A percentile compares a stretch with the other conserved stretches of the same genome.
These are phyloP conservation scores for Drosophila quadrilineata DNA, from an alignment of 1,140 invertebrate genomes.

Conservation along the genomic window DNA sequence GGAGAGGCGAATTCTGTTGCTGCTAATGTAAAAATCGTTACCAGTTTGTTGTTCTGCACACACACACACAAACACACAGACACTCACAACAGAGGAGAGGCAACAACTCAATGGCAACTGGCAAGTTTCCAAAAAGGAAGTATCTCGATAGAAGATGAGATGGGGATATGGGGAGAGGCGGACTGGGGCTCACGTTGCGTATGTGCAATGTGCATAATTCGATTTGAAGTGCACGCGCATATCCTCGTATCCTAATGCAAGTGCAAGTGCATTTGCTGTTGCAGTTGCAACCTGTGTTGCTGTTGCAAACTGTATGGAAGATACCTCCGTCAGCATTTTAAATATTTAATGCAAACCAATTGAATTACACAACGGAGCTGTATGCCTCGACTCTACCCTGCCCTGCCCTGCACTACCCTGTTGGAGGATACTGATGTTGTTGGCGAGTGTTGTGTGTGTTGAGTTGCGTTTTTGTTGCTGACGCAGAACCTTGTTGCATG, in stretches of 20 bases:
- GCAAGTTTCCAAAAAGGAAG: slow-evolving; percentile 53
- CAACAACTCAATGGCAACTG: too few species aligned
- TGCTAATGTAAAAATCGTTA: slow-evolving; percentile 77
- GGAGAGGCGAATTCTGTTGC: not conserved
- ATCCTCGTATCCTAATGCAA: not conserved
- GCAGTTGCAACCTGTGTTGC: too few species aligned
- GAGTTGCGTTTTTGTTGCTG: slow-evolving; percentile 11
- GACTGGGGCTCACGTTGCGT: slow-evolving; percentile 39
- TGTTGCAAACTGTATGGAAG: too few species aligned
- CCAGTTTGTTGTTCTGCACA: slow-evolving; percentile 48
- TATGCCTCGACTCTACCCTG: too few species aligned
- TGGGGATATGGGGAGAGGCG: too few species aligned
- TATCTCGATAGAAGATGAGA: too few species aligned
- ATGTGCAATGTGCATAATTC: slow-evolving; percentile 68
- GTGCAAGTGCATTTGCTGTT: slow-evolving; percentile 24
- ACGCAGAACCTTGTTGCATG: slow-evolving; percentile 40
- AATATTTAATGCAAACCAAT: slow-evolving; percentile 73
- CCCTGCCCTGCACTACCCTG: too few species aligned
- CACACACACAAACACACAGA: slow-evolving; percentile 21
- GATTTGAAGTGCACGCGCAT: slow-evolving; percentile 46
- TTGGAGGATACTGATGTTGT: not conserved
- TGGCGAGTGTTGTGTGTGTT: slow-evolving; percentile 13
- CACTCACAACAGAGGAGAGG: slow-evolving; percentile 1
- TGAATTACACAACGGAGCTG: slow-evolving; percentile 54
- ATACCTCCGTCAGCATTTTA: slow-evolving; percentile 59